Evolutionary conservation across 2,888 invertebrate species (phyloP), one percentile per base, ranked within the genome.

Genomic region (Drymonia ruficornis): DNA sequence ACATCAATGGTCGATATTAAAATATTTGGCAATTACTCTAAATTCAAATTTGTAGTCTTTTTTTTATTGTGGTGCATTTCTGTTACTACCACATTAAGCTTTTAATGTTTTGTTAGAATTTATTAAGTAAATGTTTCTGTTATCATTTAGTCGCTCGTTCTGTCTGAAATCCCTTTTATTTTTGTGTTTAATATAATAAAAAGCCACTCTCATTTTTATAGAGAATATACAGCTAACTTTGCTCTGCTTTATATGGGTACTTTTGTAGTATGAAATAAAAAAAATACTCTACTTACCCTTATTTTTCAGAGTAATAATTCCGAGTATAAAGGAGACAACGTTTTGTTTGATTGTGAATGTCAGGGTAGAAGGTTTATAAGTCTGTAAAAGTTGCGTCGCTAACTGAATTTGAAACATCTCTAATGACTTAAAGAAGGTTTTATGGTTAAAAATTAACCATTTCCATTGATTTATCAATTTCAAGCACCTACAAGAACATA

Each of bases 241-340:
- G 23, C n/a, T 45, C 45, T 45, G n/a, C 2, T 45, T 45, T 45
- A 45, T 45, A 45, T n/a, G 15, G 45, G 45, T 15, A 45, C 45
- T 45, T 45, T 28, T 28, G 45, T 45, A 19, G 5, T 45, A 45
- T 15, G 45, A n/a, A 23, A 45, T 45, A 45, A 28, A 45, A 45
- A 45, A 45, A 28, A 28, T 0, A 1, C 15, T 23, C 18, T 18
- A 42, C 42, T 11, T 18, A 18, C 23, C 23, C 38, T 6, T 8
- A 9, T 28, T 45, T 28, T 44, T 28, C n/a, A n/a, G 28, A 45
- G 28, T 9, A 45, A 28, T 28, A n/a, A 28, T 28, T 5, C n/a
- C 15, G 7, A n/a, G 23, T n/a, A 45, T 45, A 19, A 13, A 4
- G 12, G 13, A 19, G 18, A 43, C 0, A 43, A 43, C 40, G 8